phyloP scores from a whole-genome alignment of 2,113 vertebrate genomes.

The Talpa occidentalis region DNA sequence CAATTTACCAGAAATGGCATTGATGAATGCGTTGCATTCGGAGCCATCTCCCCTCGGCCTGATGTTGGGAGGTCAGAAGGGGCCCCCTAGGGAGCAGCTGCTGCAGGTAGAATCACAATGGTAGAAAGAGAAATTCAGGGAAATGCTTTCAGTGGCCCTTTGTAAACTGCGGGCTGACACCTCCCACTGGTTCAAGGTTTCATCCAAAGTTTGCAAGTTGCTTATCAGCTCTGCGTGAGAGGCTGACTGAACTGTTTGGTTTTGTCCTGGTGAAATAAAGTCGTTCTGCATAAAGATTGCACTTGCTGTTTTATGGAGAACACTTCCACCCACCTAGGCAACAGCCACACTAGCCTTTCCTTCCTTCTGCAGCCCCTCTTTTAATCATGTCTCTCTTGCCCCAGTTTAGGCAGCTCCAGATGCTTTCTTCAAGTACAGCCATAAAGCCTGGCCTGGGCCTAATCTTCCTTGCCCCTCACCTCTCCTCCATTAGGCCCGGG shows the following conservation, averaged over 20 bases:
- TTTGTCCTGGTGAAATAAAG: conserved; percentile 59
- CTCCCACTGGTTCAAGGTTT: conserved; percentile 42
- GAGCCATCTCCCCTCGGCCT: conserved; percentile 39
- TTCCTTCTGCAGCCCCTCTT: conserved; percentile 37
- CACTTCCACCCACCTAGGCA: not conserved
- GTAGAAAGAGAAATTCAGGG: not conserved
- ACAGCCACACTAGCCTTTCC: not conserved
- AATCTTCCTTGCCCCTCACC: conserved; percentile 57
- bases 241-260: conserved; percentile 41
- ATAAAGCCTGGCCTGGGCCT: conserved; percentile 61
- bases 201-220: conserved; percentile 51
- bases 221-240: conserved; percentile 27
- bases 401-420: not conserved
- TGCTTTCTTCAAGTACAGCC: conserved; percentile 70
- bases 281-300: conserved; percentile 50
- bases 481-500: not conserved
- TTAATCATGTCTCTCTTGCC: conserved; percentile 58
- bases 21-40: conserved; percentile 49
- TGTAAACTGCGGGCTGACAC: not conserved
- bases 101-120: conserved; percentile 57
- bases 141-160: conserved; percentile 23
- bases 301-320: conserved; percentile 48
- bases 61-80: conserved; percentile 61
- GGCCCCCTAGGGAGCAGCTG: not conserved
- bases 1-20: conserved; percentile 68